Conservation (phyloP, 2,888 invertebrate species). For the Synanthedon andrenaeformis region DNA sequence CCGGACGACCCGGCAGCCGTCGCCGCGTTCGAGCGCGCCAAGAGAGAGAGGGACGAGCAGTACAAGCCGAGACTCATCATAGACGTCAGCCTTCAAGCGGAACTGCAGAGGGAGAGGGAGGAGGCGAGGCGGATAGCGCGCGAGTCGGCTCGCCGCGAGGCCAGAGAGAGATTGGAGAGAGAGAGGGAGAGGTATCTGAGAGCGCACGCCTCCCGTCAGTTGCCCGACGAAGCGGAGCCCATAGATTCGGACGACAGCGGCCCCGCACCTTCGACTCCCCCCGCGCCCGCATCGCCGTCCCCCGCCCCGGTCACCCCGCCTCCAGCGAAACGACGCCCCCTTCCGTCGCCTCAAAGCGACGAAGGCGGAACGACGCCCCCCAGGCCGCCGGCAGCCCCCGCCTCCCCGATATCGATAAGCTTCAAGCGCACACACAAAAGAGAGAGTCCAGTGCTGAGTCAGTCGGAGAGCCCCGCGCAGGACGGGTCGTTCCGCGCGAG, state of each 20-base stretch:
- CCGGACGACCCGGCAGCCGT: slow-evolving; percentile 69
- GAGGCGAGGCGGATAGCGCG: slow-evolving; percentile 63
- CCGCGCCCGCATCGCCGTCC: slow-evolving; percentile 17
- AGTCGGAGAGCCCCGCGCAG: not conserved
- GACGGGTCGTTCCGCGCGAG: slow-evolving; percentile 4
- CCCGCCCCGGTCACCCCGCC: slow-evolving; percentile 6
- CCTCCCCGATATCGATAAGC: slow-evolving; percentile 50
- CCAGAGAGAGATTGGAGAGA: slow-evolving; percentile 25
- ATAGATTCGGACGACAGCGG: slow-evolving; percentile 77
- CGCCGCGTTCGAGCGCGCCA: slow-evolving; percentile 23
- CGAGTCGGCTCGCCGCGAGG: slow-evolving; percentile 28
- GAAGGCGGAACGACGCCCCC: slow-evolving; percentile 24
- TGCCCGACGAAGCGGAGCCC: slow-evolving; percentile 79
- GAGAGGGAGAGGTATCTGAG: slow-evolving; percentile 60
- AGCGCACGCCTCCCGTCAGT: slow-evolving; percentile 69
- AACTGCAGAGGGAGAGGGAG: slow-evolving; percentile 72
- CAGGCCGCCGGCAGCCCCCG: slow-evolving; percentile 12
- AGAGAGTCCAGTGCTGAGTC: slow-evolving; percentile 9
- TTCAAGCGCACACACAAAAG: slow-evolving; percentile 33
- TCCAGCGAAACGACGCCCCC: slow-evolving; percentile 12
- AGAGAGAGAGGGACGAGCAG: slow-evolving; percentile 81
- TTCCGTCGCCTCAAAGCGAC: slow-evolving; percentile 13
- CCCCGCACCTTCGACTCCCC: slow-evolving; percentile 20
- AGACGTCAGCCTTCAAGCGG: slow-evolving; percentile 73
- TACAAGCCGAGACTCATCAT: slow-evolving; percentile 87